These are phyloP conservation scores for Drosophila subsilvestris DNA, from an alignment of 2,888 invertebrate genomes.

Conservation along the genomic window DNA sequence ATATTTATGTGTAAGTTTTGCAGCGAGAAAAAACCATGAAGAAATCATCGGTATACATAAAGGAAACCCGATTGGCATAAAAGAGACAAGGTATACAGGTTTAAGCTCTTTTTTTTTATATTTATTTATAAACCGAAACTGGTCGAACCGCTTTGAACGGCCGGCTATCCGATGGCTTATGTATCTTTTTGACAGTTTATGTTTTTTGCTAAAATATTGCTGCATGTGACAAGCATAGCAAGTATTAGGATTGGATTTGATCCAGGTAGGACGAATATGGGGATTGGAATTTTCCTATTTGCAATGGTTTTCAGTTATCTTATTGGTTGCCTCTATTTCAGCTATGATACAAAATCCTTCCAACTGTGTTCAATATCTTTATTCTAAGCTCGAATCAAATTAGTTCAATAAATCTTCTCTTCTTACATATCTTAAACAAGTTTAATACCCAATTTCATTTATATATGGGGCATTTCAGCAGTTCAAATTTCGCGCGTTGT, in stretches of 20 bases:
- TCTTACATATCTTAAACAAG: not conserved
- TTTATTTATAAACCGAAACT: conserved; percentile 43
- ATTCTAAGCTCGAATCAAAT: not conserved
- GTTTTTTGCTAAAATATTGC: conserved; percentile 23
- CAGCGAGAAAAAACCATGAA: conserved; percentile 32
- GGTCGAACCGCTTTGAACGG: conserved; percentile 51
- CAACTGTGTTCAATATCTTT: too few relatives aligned
- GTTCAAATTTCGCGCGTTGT: conserved; percentile 17
- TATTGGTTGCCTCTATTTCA: not conserved
- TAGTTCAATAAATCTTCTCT: not conserved
- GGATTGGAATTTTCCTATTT: not conserved
- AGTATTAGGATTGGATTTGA: not conserved
- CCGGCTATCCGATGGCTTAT: conserved; percentile 36
- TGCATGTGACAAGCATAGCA: conserved; percentile 19
- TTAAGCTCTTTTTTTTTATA: conserved; percentile 38
- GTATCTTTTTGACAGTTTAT: conserved; percentile 43
- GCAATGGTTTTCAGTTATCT: not conserved
- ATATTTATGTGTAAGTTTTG: conserved; percentile 11
- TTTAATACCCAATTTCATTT: not conserved
- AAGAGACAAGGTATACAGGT: conserved; percentile 53
- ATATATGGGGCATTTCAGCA: too few relatives aligned
- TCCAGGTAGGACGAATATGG: not conserved
- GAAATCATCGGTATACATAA: conserved; percentile 39
- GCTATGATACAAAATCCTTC: not conserved
- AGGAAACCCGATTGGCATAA: conserved; percentile 48